Evolutionary conservation across 2,113 vertebrate genomes (phyloP).

Genomic region (Phycodurus eques): DNA sequence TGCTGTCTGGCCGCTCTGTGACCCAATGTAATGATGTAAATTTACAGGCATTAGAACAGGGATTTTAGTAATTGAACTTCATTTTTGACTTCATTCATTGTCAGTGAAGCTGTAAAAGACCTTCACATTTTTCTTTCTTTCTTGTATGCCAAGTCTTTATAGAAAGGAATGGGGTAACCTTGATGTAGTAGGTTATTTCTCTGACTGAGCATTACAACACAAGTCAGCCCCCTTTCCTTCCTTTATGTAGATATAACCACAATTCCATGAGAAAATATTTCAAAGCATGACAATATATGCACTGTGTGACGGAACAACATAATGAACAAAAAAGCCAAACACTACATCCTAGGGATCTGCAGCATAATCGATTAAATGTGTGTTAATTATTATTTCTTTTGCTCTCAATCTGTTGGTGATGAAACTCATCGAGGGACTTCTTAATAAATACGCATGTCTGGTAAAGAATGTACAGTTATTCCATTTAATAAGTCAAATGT

Average conservation of each 20-base stretch:
- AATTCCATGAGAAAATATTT: neutral
- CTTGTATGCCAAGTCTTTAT: neutral
- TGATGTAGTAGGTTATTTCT: neutral
- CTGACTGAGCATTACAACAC: neutral
- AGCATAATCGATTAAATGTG: too few species aligned
- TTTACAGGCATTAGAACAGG: neutral
- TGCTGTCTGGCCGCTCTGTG: constrained; percentile 18
- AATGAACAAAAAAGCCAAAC: too few species aligned
- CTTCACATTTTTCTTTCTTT: neutral
- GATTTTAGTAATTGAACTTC: neutral
- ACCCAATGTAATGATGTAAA: constrained; percentile 5
- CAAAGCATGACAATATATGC: too few species aligned
- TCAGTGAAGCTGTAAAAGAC: neutral
- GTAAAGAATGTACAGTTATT: too few species aligned
- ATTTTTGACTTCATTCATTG: neutral
- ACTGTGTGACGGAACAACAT: neutral
- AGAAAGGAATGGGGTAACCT: too few species aligned
- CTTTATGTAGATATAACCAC: neutral
- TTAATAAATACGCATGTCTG: too few species aligned
- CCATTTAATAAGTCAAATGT: too few species aligned
- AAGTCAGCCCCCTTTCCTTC: neutral
- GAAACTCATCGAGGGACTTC: too few species aligned
- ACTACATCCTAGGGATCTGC: too few species aligned
- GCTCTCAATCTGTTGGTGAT: too few species aligned
- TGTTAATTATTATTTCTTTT: too few species aligned